A percentile compares a stretch with the other conserved stretches of the same genome.
phyloP scores from a whole-genome alignment of 1,140 invertebrate genomes.

The Drosophila prosaltans region DNA sequence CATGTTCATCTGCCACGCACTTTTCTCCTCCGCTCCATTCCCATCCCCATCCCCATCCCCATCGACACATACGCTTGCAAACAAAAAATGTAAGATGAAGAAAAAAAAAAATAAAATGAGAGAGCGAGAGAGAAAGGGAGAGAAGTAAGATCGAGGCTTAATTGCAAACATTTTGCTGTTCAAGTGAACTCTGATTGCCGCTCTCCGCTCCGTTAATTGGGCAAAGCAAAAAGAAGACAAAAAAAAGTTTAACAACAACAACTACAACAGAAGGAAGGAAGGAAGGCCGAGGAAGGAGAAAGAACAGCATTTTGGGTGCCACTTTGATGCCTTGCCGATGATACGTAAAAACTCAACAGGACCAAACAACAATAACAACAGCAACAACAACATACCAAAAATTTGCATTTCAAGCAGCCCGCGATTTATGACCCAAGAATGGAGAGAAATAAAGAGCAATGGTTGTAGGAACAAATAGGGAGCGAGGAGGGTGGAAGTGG shows the following conservation, averaged over 20 bases:
- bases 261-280: slow-evolving; percentile 39
- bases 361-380: neutral
- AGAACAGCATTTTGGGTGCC: slow-evolving; percentile 64
- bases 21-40: slow-evolving; percentile 27
- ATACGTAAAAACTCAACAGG: slow-evolving; percentile 49
- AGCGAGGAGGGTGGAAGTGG: neutral
- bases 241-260: slow-evolving; percentile 17
- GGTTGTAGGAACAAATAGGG: slow-evolving; percentile 1
- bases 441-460: neutral
- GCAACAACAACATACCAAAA: slow-evolving; percentile 52
- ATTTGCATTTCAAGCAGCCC: slow-evolving; percentile 80
- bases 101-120: neutral
- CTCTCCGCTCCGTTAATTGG: slow-evolving; percentile 47
- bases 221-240: slow-evolving; percentile 5
- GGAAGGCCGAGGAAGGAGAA: slow-evolving; percentile 28
- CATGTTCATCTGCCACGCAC: slow-evolving; percentile 36
- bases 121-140: neutral
- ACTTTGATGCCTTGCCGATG: slow-evolving; percentile 80
- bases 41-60: too few relatives aligned
- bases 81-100: neutral
- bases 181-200: slow-evolving; percentile 76
- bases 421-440: slow-evolving; percentile 67
- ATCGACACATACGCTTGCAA: neutral
- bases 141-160: slow-evolving; percentile 54
- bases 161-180: slow-evolving; percentile 71